Base-by-base conservation (phyloP, 2,888 invertebrate genomes). In the Cataglyphis rosenhaueri region DNA sequence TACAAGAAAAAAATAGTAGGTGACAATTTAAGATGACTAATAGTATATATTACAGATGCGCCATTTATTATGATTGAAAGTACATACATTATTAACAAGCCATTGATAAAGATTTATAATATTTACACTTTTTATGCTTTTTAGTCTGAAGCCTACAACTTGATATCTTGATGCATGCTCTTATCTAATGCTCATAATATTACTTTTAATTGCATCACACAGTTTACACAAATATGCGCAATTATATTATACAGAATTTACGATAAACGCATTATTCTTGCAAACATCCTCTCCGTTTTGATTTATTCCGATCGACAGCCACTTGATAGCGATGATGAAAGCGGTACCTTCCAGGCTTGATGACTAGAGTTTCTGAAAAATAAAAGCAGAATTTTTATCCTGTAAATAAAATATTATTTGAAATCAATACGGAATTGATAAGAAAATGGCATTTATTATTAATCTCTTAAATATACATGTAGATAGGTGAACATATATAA, bases 171-270 rank as follows among this genome's bases (percentile, higher is more conserved):
- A 68, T 66, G 66, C 55, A 78, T 78, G 57, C 38, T 78, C 57
- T 57, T 57, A 57, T 64, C 15, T 55, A 21, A 29, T n/a, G 21
- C 25, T 25, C 15, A 15, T n/a, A 48, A 75, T 55, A 18, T 41
- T 75, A 62, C 52, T 52, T n/a, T 55, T 76, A 76, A 41, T 66
- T 66, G 66, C 66, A 55, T 68, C 68, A 68, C 68, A 68, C 76
- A 41, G 41, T 76, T 76, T 76, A 66, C 66, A 66, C 55, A 76
- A 68, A 12, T 66, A 76, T 29, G 55, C 10, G 29, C 38, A 55
- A 38, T 10, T 76, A 41, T 66, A 66, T 62, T 38, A 15, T 66
- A 35, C 41, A 76, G 12, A 32, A 32, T 29, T 12, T 48, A 48
- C 25, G 32, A 21, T 64, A 62, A 64, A 64, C 41, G 12, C n/a